These are phyloP conservation scores for Heliopora coerulea DNA, from an alignment of 92 coral and sea anemone species.

Conservation along the genomic window DNA sequence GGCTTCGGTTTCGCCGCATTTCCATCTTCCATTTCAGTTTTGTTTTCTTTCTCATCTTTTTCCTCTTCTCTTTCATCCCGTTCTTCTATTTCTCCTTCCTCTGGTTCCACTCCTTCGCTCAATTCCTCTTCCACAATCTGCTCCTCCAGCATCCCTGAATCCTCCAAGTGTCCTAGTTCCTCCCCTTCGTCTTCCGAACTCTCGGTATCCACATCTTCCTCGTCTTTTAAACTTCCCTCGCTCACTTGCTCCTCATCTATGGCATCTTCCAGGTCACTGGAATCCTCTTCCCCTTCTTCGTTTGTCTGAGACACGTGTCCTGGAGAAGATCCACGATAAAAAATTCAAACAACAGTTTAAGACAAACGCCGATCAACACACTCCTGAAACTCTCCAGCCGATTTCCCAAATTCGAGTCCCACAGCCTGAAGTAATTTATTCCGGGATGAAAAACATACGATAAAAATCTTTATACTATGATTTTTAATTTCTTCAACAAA, in stretches of 20 bases:
- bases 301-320: slow-evolving; percentile 39
- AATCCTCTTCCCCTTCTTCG: slow-evolving; percentile 35
- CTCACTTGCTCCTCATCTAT: background rate
- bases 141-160: background rate
- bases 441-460: too few relatives aligned
- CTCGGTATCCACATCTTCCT: slow-evolving; percentile 1
- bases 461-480: too few relatives aligned
- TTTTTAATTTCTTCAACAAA: too few relatives aligned
- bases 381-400: too few relatives aligned
- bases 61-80: slow-evolving; percentile 26
- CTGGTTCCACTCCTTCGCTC: slow-evolving; percentile 55
- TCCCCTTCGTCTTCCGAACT: slow-evolving; percentile 3
- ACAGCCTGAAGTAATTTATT: too few relatives aligned
- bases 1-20: slow-evolving; percentile 44
- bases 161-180: background rate
- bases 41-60: slow-evolving; percentile 51
- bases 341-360: too few relatives aligned
- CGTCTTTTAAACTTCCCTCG: slow-evolving; percentile 49
- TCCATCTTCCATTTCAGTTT: slow-evolving; percentile 66
- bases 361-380: too few relatives aligned
- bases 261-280: slow-evolving; percentile 18
- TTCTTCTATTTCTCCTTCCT: slow-evolving; percentile 18
- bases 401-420: too few relatives aligned
- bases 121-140: slow-evolving; percentile 87
- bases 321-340: too few relatives aligned